These are phyloP conservation scores for Polypedilum pembai DNA, from an alignment of 1,140 invertebrate species.

Conservation along the genomic window DNA sequence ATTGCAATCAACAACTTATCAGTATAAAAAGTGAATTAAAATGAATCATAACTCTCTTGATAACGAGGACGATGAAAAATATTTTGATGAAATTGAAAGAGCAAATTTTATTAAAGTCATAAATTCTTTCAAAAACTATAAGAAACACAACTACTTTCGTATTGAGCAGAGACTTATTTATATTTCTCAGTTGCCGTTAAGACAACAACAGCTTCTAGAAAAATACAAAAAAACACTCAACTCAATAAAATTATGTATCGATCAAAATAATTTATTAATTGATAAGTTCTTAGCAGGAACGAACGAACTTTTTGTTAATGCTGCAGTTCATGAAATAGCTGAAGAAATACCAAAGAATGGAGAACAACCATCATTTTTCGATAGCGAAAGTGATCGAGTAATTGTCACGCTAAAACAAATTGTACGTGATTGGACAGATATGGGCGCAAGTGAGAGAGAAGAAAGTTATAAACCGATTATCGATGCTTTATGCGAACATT, in stretches of 20 bases:
- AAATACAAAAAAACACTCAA: neutral
- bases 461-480: slow-evolving; percentile 89
- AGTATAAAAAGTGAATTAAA: neutral
- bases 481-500: slow-evolving; percentile 68
- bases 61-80: neutral
- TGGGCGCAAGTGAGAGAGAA: slow-evolving; percentile 72
- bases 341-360: slow-evolving; percentile 30
- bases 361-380: slow-evolving; percentile 32
- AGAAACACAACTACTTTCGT: neutral
- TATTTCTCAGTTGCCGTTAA: neutral
- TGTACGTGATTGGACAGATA: slow-evolving; percentile 87
- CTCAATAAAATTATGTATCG: neutral
- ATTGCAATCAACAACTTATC: too few species aligned
- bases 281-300: neutral
- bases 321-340: slow-evolving; percentile 34
- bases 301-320: neutral
- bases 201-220: neutral
- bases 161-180: neutral
- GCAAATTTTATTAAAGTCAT: slow-evolving; percentile 17
- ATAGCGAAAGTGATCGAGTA: slow-evolving; percentile 69
- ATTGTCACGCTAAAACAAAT: slow-evolving; percentile 91
- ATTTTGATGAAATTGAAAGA: slow-evolving; percentile 28
- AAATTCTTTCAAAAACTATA: neutral
- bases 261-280: neutral
- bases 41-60: slow-evolving; percentile 6